These are phyloP conservation scores for Meloe dianella DNA, from an alignment of 2,888 invertebrate species.

Conservation along the genomic window DNA sequence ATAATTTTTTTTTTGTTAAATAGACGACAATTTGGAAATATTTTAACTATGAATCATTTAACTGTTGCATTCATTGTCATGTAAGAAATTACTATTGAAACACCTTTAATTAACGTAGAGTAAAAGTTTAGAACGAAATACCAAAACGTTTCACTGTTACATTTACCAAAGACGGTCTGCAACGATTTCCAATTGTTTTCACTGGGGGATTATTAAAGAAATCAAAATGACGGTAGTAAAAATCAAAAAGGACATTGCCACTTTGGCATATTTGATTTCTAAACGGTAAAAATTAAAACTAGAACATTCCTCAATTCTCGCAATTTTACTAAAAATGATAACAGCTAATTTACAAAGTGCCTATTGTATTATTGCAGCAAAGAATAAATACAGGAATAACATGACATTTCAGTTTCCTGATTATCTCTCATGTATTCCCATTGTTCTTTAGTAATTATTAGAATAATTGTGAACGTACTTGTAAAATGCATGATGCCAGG, in stretches of 20 bases:
- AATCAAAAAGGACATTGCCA: not conserved
- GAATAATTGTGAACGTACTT: constrained; percentile 65
- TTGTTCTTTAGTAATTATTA: not conserved
- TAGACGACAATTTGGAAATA: not conserved
- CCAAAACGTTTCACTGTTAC: not conserved
- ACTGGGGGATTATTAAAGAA: not conserved
- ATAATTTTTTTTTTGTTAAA: not conserved
- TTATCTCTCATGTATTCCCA: constrained; percentile 14
- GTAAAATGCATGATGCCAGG: constrained; percentile 97
- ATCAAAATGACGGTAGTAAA: too few species aligned
- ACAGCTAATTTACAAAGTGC: too few species aligned
- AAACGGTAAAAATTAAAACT: too few species aligned
- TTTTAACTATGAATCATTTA: not conserved
- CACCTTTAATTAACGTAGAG: not conserved
- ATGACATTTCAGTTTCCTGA: constrained; percentile 28
- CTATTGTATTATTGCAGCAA: too few species aligned
- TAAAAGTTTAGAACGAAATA: not conserved
- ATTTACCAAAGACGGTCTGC: not conserved
- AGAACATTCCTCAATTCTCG: too few species aligned
- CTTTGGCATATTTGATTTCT: too few species aligned
- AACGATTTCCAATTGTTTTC: not conserved
- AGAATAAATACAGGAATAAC: too few species aligned
- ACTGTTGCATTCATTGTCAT: not conserved
- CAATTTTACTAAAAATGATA: too few species aligned
- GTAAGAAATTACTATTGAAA: not conserved